A percentile compares a stretch with the other conserved stretches of the same genome.
These are phyloP conservation scores for Lichenostomus cassidix DNA, from an alignment of 2,113 vertebrate species.

Conservation along the genomic window DNA sequence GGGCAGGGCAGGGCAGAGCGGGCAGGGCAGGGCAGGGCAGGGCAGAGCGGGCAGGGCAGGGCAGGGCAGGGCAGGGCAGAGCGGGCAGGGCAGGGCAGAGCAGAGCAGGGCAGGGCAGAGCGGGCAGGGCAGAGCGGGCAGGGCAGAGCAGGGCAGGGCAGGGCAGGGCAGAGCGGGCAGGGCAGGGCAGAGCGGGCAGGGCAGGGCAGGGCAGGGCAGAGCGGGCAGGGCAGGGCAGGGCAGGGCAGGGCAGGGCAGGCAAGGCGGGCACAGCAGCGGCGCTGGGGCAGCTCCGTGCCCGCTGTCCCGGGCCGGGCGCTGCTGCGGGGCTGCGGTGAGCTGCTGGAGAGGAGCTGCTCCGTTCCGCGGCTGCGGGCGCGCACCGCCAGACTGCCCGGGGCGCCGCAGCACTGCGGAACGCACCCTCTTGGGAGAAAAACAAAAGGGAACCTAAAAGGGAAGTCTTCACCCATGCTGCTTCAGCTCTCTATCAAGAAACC, in stretches of 20 bases:
- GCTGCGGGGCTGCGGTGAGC: neutral
- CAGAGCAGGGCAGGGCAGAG: neutral
- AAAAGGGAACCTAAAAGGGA: accelerated
- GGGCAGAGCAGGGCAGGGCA: neutral
- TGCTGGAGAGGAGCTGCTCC: neutral
- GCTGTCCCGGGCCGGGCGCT: neutral
- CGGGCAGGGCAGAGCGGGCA: neutral
- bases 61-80: neutral
- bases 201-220: neutral
- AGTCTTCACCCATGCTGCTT: accelerated
- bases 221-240: neutral
- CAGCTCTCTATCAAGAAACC: too few relatives aligned
- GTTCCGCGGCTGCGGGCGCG: neutral
- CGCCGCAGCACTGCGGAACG: accelerated
- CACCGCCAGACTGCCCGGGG: too few relatives aligned
- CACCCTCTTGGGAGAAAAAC: accelerated
- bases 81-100: neutral
- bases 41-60: too few relatives aligned
- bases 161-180: neutral
- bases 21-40: neutral
- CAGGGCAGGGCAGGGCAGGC: neutral
- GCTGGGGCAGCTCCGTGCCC: neutral
- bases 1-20: neutral
- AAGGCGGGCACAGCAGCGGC: neutral
- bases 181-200: neutral